Evolutionary conservation across 2,113 vertebrate species (phyloP), one percentile per base, ranked within the genome.

Genomic region (Anguilla japonica): DNA sequence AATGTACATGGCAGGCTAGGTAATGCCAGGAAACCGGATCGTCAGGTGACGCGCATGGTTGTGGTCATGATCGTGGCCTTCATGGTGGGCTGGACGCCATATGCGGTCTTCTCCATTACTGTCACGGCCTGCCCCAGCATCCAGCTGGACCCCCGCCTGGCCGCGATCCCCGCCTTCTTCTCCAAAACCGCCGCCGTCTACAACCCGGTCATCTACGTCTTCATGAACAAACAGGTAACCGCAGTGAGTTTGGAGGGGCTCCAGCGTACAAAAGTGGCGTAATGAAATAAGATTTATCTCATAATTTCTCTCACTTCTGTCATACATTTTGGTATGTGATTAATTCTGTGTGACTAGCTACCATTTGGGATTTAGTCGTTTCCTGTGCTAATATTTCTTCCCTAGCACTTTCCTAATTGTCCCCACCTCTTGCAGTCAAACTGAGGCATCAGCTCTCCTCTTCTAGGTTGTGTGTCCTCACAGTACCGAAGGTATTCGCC

Each of bases 221-320:
- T 97, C 88, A 98, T 97, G 97, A 98, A 98, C 94, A 97, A 96
- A 89, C 96, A 98, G 97, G 97, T 98, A 96, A 86, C 53, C 29
- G 26, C 71, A 3, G 14, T 16, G 22, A 26, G 20, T 71, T 53
- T 53, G 50, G 50, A 53, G 50, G 50, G 11, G 50, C 50, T 53
- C 8, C 5, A 46, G 43, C 43, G 1, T 46, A 4, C 50, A 53
- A 14, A 53, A 53, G 50, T 14, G 50, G 9, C 8, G 7, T 53
- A 11, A 14, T 14, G 2, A 53, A 53, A 53, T 53, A 11, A 53
- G 8, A 53, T 53, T 53, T 53, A 53, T 53, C 11, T 13, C 13
- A 11, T 53, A 11, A 53, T 53, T 15, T 53, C 7, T 53, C 7
- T 53, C 50, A 53, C 50, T 53, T 53, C 1, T 11, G 50, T 53